Evolutionary conservation across 1,140 invertebrate genomes (phyloP), one percentile per base, ranked within the genome.

Genomic region (Tetragonula clypearis): DNA sequence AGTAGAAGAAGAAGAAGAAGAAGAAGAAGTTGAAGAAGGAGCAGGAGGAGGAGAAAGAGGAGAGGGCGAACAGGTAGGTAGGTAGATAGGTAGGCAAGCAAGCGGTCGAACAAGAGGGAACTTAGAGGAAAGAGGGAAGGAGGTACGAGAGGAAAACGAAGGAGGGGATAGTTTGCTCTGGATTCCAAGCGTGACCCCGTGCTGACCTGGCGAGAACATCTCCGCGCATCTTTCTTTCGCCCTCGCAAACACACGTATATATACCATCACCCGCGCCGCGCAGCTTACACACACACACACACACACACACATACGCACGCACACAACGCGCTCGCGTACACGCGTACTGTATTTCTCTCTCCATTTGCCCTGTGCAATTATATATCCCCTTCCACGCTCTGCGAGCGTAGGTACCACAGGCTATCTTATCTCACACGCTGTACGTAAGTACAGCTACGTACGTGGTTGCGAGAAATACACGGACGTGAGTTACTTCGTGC

Each of bases 181-280:
- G 93, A 95, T 94, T 94, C 94, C 94, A 94, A 93, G 92, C 93
- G 92, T 94, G 94, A 94, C 94, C 94, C 92, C 91, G 87, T 87
- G 92, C 93, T 94, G 94, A 95, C 94, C 94, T 90, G 93, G 90
- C 94, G 93, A 93, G 94, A 94, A 94, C 94, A 95, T 94, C 93
- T 93, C 93, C 90, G 91, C 90, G 92, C 90, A 92, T 92, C 91
- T 91, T 91, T 91, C 91, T 87, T 82, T 82, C 92, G 86, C 87
- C 78, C 65, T 79, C 78, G 77, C 86, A 78, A 79, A 79, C 79
- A 79, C 80, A 81, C 66, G 23, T 73, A 76, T 69, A 30, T 68
- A 14, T 72, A 75, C 75, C 75, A n/a, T 26, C 30, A 62, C 75
- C 12, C 53, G 30, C 35, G 8, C 4, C 68, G 3, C 19, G 12